These are phyloP conservation scores for Seriola dumerili DNA, from an alignment of 2,113 vertebrate species.

Conservation along the genomic window DNA sequence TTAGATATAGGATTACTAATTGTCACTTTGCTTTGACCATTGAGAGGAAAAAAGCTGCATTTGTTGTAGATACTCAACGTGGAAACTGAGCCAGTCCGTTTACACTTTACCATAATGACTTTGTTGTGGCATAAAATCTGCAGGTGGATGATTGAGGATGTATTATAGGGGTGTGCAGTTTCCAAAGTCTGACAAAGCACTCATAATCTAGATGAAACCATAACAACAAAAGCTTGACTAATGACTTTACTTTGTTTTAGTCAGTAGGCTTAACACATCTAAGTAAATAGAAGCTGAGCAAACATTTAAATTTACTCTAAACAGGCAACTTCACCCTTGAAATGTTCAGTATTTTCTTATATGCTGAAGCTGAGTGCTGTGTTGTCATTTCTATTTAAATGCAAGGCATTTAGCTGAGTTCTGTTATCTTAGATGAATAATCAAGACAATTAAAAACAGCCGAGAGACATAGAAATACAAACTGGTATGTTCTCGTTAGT, in stretches of 20 bases:
- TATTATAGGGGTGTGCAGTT: slow-evolving; percentile 7
- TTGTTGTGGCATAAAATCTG: slow-evolving; percentile 32
- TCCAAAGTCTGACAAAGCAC: neutral
- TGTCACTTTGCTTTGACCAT: slow-evolving; percentile 73
- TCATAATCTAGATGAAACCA: slow-evolving; percentile 14
- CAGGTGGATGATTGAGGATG: slow-evolving; percentile 12
- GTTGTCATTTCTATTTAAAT: neutral
- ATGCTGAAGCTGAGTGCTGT: neutral
- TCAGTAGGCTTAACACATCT: neutral
- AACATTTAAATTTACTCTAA: slow-evolving; percentile 53
- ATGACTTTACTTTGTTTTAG: slow-evolving; percentile 9
- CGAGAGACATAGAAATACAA: neutral
- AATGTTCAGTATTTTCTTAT: neutral
- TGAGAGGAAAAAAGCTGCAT: slow-evolving; percentile 56
- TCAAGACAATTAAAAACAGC: neutral
- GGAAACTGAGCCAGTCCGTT: slow-evolving; percentile 61
- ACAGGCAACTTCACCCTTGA: slow-evolving; percentile 21
- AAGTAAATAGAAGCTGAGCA: slow-evolving; percentile 42
- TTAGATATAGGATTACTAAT: slow-evolving; percentile 85
- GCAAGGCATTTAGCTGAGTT: neutral
- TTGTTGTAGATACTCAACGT: slow-evolving; percentile 80
- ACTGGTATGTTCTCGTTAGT: neutral
- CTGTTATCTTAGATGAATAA: neutral
- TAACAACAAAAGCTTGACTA: neutral
- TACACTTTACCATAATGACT: slow-evolving; percentile 47